These are phyloP conservation scores for Acleris literana DNA, from an alignment of 2,888 invertebrate species.

Conservation along the genomic window DNA sequence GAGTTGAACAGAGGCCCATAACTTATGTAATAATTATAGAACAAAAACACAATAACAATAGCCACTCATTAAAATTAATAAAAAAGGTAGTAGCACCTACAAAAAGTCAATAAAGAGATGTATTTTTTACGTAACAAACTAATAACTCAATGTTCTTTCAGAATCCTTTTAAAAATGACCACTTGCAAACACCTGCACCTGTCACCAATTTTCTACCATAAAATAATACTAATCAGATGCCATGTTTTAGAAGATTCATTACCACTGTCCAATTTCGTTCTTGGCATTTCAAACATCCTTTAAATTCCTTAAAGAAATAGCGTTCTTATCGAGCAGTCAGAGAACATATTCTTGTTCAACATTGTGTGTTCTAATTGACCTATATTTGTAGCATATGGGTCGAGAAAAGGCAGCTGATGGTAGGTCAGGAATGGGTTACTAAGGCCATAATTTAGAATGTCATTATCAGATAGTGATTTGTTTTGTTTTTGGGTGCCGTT, in stretches of 20 bases:
- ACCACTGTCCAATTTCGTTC: slow-evolving; percentile 53
- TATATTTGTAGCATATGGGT: slow-evolving; percentile 75
- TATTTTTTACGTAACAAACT: slow-evolving; percentile 47
- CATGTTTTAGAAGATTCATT: slow-evolving; percentile 68
- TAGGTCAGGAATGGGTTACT: slow-evolving; percentile 71
- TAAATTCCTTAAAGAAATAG: slow-evolving; percentile 39
- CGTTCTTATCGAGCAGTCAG: slow-evolving; percentile 36
- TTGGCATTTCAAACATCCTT: slow-evolving; percentile 43
- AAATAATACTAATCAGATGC: slow-evolving; percentile 66
- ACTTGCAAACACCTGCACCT: slow-evolving; percentile 58
- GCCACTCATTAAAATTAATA: not conserved
- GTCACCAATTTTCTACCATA: slow-evolving; percentile 63
- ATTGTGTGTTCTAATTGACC: slow-evolving; percentile 61
- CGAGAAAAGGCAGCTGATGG: slow-evolving; percentile 70
- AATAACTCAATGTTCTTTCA: slow-evolving; percentile 64
- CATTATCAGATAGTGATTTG: slow-evolving; percentile 72
- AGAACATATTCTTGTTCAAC: slow-evolving; percentile 44
- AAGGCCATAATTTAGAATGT: slow-evolving; percentile 68
- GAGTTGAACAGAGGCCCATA: too few species aligned
- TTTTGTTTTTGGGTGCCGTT: slow-evolving; percentile 64
- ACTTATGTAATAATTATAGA: not conserved
- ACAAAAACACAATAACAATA: not conserved
- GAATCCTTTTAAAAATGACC: slow-evolving; percentile 58
- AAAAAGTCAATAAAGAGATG: slow-evolving; percentile 3
- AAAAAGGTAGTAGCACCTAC: slow-evolving; percentile 24